Evolutionary conservation across 2,888 invertebrate species (phyloP), one percentile per base, ranked within the genome.

Genomic region (Lycophotia porphyrea): DNA sequence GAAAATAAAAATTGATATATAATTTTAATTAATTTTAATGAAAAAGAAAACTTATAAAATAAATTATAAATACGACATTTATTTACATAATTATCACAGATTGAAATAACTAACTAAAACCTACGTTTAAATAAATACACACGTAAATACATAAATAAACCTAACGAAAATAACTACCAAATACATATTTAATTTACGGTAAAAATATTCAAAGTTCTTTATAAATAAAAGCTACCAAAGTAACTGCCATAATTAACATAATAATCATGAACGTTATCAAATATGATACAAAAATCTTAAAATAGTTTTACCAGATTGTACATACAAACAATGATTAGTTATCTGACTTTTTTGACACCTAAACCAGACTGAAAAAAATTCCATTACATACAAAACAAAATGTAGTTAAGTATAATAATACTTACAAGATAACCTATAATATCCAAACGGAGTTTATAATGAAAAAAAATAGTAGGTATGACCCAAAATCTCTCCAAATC

Each of bases 41-140:
- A 70, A 77, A 78, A 83, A 82, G 77, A 75, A 42, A 77, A 74
- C 71, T 83, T 87, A 84, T 52, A 76, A 61, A 76, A 71, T 78
- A 82, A 71, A 61, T 79, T 81, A 80, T 8, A 42, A 34, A 42
- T 39, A 78, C 67, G 49, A 86, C 71, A 78, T 64, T 70, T 83
- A 86, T 79, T 84, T 84, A 85, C 70, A 85, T 86, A 39, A 63
- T 63, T 63, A 87, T 87, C 87, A 87, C 87, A 87, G 87, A 86
- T 87, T 80, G 74, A 84, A 76, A 80, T 80, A 82, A 74, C 84
- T 87, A 86, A 74, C 69, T 44, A 49, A 80, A 58, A 76, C 34
- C 60, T 78, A 74, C 31, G 31, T 66, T 74, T 71, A 74, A 74
- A 74, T 83, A 82, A 78, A 87, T 78, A 82, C 73, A 74, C 49